phyloP scores from a whole-genome alignment of 2,888 invertebrate species.

The Dicranocentrus wangi region DNA sequence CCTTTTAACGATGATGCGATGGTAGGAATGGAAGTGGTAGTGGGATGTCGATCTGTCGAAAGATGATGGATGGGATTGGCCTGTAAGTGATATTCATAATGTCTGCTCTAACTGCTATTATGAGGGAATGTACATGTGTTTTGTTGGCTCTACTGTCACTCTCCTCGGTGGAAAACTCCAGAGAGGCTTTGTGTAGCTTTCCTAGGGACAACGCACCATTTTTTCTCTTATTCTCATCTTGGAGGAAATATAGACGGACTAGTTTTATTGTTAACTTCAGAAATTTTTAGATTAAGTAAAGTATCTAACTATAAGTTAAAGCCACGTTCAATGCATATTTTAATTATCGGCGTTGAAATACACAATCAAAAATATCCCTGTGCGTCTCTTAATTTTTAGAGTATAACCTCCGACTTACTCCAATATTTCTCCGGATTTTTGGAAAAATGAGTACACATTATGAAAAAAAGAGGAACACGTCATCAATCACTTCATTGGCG shows the following conservation, averaged over 20 bases:
- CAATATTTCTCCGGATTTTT: constrained; percentile 18
- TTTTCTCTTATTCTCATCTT: too few species aligned
- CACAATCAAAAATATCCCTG: too few species aligned
- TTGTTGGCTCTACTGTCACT: not conserved
- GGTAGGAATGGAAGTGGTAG: constrained; percentile 28
- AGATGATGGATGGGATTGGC: constrained; percentile 60
- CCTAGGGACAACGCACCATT: too few species aligned
- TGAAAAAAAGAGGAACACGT: constrained; percentile 64
- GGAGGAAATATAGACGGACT: too few species aligned
- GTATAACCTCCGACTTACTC: too few species aligned
- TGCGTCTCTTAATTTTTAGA: too few species aligned
- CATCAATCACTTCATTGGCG: constrained; percentile 72
- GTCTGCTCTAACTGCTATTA: constrained; percentile 20
- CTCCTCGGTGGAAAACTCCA: not conserved
- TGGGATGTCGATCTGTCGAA: constrained; percentile 61
- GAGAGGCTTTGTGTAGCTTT: not conserved
- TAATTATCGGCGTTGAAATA: too few species aligned
- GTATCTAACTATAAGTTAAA: too few species aligned
- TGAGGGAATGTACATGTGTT: not conserved
- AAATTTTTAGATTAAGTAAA: too few species aligned
- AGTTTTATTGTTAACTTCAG: too few species aligned
- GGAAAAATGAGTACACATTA: constrained; percentile 34
- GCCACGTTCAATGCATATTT: too few species aligned
- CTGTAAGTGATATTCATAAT: constrained; percentile 55
- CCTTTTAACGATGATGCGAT: constrained; percentile 5